Conservation (phyloP, 2,888 invertebrate genomes). For the Drosophila greeni region DNA sequence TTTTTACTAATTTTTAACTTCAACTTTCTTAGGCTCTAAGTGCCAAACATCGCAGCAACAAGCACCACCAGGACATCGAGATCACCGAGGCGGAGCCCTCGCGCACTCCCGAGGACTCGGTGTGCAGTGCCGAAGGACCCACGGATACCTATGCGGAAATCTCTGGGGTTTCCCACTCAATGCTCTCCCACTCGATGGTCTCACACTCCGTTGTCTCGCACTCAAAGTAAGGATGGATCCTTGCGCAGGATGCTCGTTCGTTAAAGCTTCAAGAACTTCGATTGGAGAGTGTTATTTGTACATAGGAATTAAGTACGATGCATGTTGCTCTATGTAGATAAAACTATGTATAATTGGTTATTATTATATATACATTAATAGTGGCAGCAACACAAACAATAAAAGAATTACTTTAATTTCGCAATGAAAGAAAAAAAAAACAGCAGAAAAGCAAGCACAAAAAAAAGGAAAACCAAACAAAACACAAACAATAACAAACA, state of each 20-base stretch:
- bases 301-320: conserved; percentile 36
- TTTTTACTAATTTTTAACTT: background rate
- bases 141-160: conserved; percentile 80
- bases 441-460: conserved; percentile 35
- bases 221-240: conserved; percentile 57
- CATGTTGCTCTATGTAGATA: conserved; percentile 42
- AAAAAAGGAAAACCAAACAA: conserved; percentile 10
- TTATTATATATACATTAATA: conserved; percentile 40
- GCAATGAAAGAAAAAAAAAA: conserved; percentile 41
- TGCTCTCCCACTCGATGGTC: conserved; percentile 77
- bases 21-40: conserved; percentile 84
- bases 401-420: conserved; percentile 71
- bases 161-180: conserved; percentile 78
- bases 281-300: conserved; percentile 34
- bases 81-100: conserved; percentile 89
- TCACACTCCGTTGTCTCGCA: conserved; percentile 76
- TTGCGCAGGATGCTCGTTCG: conserved; percentile 10
- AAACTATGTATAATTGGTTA: conserved; percentile 43
- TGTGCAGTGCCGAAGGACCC: conserved; percentile 92
- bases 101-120: conserved; percentile 93
- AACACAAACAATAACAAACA: conserved; percentile 62
- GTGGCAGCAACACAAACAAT: conserved; percentile 57
- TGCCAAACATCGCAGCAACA: conserved; percentile 83
- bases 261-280: conserved; percentile 14
- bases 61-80: conserved; percentile 82